A percentile compares a stretch with the other conserved stretches of the same genome.
Evolutionary conservation across 2,113 vertebrate genomes (phyloP).

Genomic region (Periophthalmus modestus): DNA sequence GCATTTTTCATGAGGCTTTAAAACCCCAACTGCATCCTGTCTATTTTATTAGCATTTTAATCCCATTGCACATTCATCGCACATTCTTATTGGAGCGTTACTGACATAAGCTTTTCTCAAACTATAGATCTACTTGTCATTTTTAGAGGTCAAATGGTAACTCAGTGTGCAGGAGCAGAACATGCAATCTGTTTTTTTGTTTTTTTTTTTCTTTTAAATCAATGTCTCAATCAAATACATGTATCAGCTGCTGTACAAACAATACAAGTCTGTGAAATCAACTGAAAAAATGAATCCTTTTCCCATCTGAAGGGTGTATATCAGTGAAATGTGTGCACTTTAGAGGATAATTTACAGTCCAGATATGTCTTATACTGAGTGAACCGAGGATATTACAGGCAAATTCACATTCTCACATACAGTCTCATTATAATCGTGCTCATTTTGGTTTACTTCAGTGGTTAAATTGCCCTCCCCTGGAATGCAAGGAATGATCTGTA

Average conservation of each 20-base stretch:
- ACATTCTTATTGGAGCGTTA: constrained; percentile 34
- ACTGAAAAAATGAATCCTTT: background rate
- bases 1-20: constrained; percentile 76
- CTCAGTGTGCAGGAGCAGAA: too few species aligned
- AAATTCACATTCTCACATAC: background rate
- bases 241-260: background rate
- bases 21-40: constrained; percentile 68
- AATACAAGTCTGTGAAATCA: background rate
- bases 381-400: background rate
- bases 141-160: constrained; percentile 18
- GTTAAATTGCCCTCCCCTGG: background rate
- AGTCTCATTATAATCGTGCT: background rate
- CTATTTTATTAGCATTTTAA: constrained; percentile 79
- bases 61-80: constrained; percentile 58
- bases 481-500: background rate
- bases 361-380: background rate
- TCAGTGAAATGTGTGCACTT: background rate
- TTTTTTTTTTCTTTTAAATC: too few species aligned
- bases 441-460: background rate
- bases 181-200: too few species aligned
- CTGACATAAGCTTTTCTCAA: constrained; percentile 47
- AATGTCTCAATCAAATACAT: background rate
- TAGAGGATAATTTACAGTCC: background rate
- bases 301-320: background rate
- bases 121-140: constrained; percentile 25